These are phyloP conservation scores for Dunckerocampus dactyliophorus DNA, from an alignment of 2,113 vertebrate genomes.

Conservation along the genomic window DNA sequence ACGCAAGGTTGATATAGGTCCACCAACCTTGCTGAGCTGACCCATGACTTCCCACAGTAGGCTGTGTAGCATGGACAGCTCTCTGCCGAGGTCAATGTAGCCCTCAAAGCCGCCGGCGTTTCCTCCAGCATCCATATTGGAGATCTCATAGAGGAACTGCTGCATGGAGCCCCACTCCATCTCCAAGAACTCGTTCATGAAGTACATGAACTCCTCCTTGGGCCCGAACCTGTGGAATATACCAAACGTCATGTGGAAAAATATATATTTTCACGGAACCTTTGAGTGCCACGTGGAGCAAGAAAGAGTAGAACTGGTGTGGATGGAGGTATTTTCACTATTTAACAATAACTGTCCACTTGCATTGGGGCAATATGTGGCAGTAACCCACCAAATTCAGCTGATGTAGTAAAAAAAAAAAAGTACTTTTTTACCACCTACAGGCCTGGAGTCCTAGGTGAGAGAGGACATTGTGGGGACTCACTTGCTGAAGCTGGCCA, in stretches of 20 bases:
- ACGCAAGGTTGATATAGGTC: not conserved
- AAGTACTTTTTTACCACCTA: not conserved
- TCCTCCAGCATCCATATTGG: slow-evolving; percentile 91
- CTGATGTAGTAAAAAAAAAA: too few relatives aligned
- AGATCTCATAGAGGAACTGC: slow-evolving; percentile 97
- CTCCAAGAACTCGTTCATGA: slow-evolving; percentile 98
- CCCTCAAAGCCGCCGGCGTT: slow-evolving; percentile 94
- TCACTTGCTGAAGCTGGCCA: slow-evolving; percentile 98
- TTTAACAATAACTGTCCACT: too few relatives aligned
- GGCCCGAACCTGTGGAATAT: slow-evolving; percentile 84
- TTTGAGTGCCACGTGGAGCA: too few relatives aligned
- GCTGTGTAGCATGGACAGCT: slow-evolving; percentile 90
- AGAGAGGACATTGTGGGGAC: slow-evolving; percentile 47
- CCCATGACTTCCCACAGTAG: slow-evolving; percentile 96
- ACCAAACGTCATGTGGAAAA: not conserved
- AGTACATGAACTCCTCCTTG: slow-evolving; percentile 95
- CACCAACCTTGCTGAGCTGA: slow-evolving; percentile 89
- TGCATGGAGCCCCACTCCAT: slow-evolving; percentile 98
- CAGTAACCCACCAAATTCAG: too few relatives aligned
- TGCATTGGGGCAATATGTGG: too few relatives aligned
- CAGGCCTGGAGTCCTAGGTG: not conserved
- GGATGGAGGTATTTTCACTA: too few relatives aligned
- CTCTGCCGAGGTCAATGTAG: slow-evolving; percentile 95
- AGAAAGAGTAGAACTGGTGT: too few relatives aligned
- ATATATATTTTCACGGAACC: too few relatives aligned